phyloP scores from a whole-genome alignment of 2,113 vertebrate species.

The Sphyrna mokarran region DNA sequence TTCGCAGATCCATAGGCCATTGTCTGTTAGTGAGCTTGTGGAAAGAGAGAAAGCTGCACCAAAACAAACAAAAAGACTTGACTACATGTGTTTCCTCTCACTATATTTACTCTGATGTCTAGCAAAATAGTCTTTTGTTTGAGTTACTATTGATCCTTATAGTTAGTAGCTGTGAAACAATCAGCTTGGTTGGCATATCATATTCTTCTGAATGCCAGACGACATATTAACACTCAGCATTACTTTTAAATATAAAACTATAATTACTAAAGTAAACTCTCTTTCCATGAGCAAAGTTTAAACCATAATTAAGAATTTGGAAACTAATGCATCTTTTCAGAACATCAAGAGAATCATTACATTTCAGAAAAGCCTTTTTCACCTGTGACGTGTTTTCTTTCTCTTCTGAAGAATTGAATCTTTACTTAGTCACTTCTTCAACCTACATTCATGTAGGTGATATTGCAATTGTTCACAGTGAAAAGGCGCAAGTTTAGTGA shows the following conservation, averaged over 20 bases:
- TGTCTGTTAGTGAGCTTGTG: neutral
- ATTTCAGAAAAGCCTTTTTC: neutral
- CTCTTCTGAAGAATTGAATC: neutral
- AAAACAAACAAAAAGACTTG: neutral
- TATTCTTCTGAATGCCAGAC: neutral
- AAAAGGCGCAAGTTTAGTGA: neutral
- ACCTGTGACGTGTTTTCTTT: neutral
- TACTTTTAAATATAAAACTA: neutral
- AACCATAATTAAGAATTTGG: neutral
- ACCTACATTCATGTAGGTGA: neutral
- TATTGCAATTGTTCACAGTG: neutral
- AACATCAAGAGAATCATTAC: neutral
- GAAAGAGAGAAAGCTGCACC: neutral
- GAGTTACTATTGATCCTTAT: neutral
- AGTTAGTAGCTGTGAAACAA: neutral
- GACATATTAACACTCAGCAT: neutral
- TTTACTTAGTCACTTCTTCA: neutral
- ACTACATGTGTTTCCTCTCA: neutral
- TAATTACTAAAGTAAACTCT: neutral
- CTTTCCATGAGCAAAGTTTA: neutral
- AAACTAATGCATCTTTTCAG: neutral
- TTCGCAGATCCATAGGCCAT: neutral
- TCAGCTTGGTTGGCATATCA: neutral
- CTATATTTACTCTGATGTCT: neutral
- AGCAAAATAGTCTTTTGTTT: neutral